Base-by-base conservation (phyloP, 2,797 vertebrate genomes). In the Danio kyathit region DNA sequence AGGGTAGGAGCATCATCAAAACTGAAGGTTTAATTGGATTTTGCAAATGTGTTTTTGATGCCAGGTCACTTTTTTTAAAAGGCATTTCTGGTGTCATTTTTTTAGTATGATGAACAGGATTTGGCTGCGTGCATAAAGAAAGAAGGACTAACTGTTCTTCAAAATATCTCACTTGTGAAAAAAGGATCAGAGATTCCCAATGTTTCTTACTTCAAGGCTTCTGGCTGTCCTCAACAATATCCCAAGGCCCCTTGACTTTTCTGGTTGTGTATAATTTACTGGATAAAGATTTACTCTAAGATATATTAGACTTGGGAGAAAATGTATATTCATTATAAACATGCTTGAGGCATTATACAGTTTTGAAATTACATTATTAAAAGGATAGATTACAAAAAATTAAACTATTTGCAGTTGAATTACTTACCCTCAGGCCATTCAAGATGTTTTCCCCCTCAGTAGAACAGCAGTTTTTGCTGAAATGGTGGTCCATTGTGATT, bases 41-140 rank as follows among this genome's bases (percentile, higher is more conserved):
- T 75, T 64, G 81, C 75, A 60, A 63, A 40, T 13, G 11, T 73
- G 56, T 73, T 81, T 64, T 67, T 13, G 9, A 54, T 71, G 8
- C 43, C 21, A 61, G 80, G 56, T 19, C 10, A 13, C 10, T 51
- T 84, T 82, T 86, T 49, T 54, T 1, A 29, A n/a, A 79, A 79
- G 54, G n/a, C 48, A 89, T 88, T 81, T 83, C 78, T 81, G 83
- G 86, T 89, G 10, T 38, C 90, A 89, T 91, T 92, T 92, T 92
- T 90, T 88, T 82, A 88, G 89, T 84, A 73, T 54, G 0, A 63
- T 69, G 66, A 88, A 82, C 80, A 86, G 86, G 86, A 89, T 88
- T 88, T 89, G 89, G 86, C 84, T 83, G 82, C 66, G 11, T 46
- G 83, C 84, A 90, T 76, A 90, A 90, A 90, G 87, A 80, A 82